phyloP scores from a whole-genome alignment of 2,888 invertebrate species.

The Tenthredo amoena region DNA sequence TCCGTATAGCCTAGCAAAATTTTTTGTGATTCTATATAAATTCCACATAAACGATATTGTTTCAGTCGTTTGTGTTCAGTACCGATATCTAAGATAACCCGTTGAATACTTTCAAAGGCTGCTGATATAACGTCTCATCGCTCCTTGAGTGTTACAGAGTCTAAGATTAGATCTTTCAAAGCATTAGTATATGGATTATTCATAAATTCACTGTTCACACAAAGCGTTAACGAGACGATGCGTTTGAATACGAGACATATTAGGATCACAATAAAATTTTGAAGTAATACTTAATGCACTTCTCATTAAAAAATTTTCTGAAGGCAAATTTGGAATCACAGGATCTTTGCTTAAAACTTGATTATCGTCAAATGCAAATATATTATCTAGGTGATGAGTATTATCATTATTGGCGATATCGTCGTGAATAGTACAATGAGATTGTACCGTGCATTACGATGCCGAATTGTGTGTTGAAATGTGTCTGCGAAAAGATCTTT shows the following conservation, averaged over 20 bases:
- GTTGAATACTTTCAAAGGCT: conserved; percentile 8
- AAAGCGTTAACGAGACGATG: background rate
- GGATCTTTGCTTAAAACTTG: background rate
- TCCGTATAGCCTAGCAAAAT: conserved; percentile 11
- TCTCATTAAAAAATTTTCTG: background rate
- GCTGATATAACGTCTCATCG: background rate
- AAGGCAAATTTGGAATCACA: background rate
- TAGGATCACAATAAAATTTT: background rate
- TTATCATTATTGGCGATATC: no score
- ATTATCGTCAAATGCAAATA: background rate
- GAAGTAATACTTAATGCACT: background rate
- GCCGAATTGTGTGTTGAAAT: no score
- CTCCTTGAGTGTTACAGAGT: background rate
- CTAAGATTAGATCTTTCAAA: background rate
- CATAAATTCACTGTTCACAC: background rate
- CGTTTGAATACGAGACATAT: conserved; percentile 24
- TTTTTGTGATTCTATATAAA: conserved; percentile 12
- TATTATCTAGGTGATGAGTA: no score
- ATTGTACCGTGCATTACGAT: no score
- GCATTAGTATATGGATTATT: conserved; percentile 2
- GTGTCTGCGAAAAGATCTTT: no score
- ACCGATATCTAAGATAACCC: background rate
- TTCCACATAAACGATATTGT: conserved; percentile 6
- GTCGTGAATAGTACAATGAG: no score
- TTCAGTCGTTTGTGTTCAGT: conserved; percentile 17